Percentiles rank a stretch among this genome's conserved stretches.
phyloP scores from a whole-genome alignment of 2,888 invertebrate genomes.

The Trichacis sp. region DNA sequence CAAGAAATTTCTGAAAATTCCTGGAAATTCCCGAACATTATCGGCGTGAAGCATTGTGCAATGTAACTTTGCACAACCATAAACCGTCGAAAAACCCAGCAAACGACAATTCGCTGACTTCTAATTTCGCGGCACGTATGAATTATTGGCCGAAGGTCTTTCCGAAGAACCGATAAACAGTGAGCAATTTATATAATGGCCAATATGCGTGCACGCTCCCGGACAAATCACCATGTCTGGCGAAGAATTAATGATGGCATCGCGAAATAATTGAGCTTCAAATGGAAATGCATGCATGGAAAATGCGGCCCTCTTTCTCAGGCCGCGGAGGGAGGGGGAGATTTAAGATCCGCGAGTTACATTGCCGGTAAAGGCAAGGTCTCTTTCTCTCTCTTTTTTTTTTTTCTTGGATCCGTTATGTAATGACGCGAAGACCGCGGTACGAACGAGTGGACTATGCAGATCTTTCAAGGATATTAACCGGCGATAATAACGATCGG shows the following conservation, averaged over 20 bases:
- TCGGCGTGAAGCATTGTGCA: no score
- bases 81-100: no score
- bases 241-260: background rate
- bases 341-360: background rate
- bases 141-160: background rate
- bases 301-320: background rate
- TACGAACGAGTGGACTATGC: background rate
- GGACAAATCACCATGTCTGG: slow-evolving; percentile 1
- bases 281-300: slow-evolving; percentile 1
- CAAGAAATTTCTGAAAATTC: no score
- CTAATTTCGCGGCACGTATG: background rate
- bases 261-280: background rate
- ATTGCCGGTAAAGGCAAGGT: background rate
- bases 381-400: background rate
- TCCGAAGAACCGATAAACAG: slow-evolving; percentile 1
- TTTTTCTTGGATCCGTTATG: background rate
- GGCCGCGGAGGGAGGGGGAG: background rate
- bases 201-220: background rate
- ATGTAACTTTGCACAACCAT: no score
- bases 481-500: background rate
- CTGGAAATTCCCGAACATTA: no score
- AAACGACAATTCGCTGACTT: background rate
- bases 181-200: background rate
- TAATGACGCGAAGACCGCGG: background rate
- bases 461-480: slow-evolving; percentile 1